Evolutionary conservation across 2,888 invertebrate species (phyloP).

Genomic region (Zaprionus bogoriensis): DNA sequence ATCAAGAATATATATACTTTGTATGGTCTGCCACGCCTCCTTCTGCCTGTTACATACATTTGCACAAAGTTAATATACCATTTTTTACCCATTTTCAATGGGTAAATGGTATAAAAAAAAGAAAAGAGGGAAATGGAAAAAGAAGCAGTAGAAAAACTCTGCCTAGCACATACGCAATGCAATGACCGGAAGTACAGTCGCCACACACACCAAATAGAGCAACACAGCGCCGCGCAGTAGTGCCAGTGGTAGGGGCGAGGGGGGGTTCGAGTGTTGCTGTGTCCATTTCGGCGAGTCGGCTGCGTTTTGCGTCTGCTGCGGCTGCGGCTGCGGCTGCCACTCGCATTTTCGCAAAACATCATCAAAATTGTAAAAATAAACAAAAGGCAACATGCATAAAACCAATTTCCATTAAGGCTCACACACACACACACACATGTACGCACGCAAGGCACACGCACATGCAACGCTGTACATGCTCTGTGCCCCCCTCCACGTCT

Average conservation of each 20-base stretch:
- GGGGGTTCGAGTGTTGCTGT: slow-evolving; percentile 11
- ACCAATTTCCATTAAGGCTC: slow-evolving; percentile 79
- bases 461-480: slow-evolving; percentile 47
- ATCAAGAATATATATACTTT: too few relatives aligned
- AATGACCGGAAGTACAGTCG: slow-evolving; percentile 73
- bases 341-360: slow-evolving; percentile 77
- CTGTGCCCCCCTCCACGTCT: neutral
- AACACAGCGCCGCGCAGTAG: neutral
- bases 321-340: slow-evolving; percentile 48
- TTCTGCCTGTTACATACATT: too few relatives aligned
- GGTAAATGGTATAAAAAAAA: too few relatives aligned
- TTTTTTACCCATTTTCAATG: too few relatives aligned
- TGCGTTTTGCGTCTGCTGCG: slow-evolving; percentile 31
- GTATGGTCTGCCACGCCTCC: too few relatives aligned
- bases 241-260: neutral
- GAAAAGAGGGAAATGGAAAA: neutral
- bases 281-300: slow-evolving; percentile 39
- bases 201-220: slow-evolving; percentile 45
- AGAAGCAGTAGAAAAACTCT: slow-evolving; percentile 17
- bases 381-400: slow-evolving; percentile 80
- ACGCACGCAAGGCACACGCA: slow-evolving; percentile 50
- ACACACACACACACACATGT: slow-evolving; percentile 29
- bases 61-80: too few relatives aligned
- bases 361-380: slow-evolving; percentile 79
- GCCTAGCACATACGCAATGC: slow-evolving; percentile 53